These are phyloP conservation scores for Steinernema feltiae DNA, from an alignment of 1,140 invertebrate genomes.

Conservation along the genomic window DNA sequence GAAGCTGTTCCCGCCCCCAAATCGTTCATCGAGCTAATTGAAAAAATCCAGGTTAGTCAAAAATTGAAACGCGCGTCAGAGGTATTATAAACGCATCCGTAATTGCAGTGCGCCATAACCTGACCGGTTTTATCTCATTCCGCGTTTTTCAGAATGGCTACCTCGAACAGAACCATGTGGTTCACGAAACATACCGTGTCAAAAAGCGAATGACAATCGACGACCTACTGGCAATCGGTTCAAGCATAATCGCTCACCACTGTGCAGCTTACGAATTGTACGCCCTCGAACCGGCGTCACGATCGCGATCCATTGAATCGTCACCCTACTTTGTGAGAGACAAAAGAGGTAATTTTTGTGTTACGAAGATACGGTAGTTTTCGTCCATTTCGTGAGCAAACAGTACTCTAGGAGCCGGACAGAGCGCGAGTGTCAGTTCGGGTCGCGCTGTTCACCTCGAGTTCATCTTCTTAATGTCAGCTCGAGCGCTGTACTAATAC, in stretches of 20 bases:
- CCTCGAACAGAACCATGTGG: slow-evolving; percentile 55
- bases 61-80: not conserved
- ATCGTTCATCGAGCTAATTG: slow-evolving; percentile 58
- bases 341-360: slow-evolving; percentile 34
- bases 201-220: slow-evolving; percentile 41
- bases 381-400: no score
- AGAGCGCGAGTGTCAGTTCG: no score
- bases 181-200: slow-evolving; percentile 55
- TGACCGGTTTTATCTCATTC: slow-evolving; percentile 15
- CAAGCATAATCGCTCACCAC: slow-evolving; percentile 47
- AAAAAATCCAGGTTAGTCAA: slow-evolving; percentile 54
- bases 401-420: no score
- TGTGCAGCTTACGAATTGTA: slow-evolving; percentile 33
- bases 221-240: slow-evolving; percentile 45
- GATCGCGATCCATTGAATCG: slow-evolving; percentile 20
- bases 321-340: slow-evolving; percentile 31
- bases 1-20: slow-evolving; percentile 56
- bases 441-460: no score
- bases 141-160: slow-evolving; percentile 50
- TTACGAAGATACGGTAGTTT: no score
- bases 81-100: no score
- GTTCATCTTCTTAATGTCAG: no score
- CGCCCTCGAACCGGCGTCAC: slow-evolving; percentile 22
- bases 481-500: not conserved
- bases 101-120: no score